phyloP scores from a whole-genome alignment of 2,888 invertebrate genomes.

The Aphelenchoides bicaudatus region DNA sequence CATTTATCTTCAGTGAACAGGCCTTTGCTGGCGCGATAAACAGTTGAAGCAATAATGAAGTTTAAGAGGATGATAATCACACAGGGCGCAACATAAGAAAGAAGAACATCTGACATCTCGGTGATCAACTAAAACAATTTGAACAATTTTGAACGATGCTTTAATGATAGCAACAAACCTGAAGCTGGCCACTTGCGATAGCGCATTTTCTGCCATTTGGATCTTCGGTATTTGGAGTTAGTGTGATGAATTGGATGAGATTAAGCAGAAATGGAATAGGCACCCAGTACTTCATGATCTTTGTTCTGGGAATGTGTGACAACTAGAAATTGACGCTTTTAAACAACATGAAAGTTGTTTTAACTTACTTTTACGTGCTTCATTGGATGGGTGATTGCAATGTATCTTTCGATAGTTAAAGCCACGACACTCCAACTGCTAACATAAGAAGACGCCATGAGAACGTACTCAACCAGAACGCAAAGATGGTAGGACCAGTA shows the following conservation, averaged over 20 bases:
- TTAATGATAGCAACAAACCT: slow-evolving; percentile 28
- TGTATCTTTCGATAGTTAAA: slow-evolving; percentile 57
- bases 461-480: slow-evolving; percentile 53
- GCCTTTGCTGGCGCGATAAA: slow-evolving; percentile 31
- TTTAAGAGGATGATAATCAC: slow-evolving; percentile 53
- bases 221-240: slow-evolving; percentile 37
- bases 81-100: slow-evolving; percentile 57
- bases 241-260: slow-evolving; percentile 49
- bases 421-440: slow-evolving; percentile 58
- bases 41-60: slow-evolving; percentile 45
- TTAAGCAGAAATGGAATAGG: slow-evolving; percentile 57
- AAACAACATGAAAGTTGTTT: slow-evolving; percentile 15
- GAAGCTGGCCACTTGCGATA: slow-evolving; percentile 30
- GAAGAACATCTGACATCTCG: slow-evolving; percentile 49
- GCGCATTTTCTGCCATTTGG: slow-evolving; percentile 35
- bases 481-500: slow-evolving; percentile 50
- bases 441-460: slow-evolving; percentile 55
- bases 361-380: slow-evolving; percentile 49
- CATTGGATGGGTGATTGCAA: slow-evolving; percentile 57
- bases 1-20: slow-evolving; percentile 22
- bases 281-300: slow-evolving; percentile 51
- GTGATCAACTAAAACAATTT: slow-evolving; percentile 40
- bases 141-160: neutral
- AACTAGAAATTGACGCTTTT: slow-evolving; percentile 35
- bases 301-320: slow-evolving; percentile 45